These are phyloP conservation scores for Clarias macrocephalus DNA, from an alignment of 2,113 vertebrate genomes.

Conservation along the genomic window DNA sequence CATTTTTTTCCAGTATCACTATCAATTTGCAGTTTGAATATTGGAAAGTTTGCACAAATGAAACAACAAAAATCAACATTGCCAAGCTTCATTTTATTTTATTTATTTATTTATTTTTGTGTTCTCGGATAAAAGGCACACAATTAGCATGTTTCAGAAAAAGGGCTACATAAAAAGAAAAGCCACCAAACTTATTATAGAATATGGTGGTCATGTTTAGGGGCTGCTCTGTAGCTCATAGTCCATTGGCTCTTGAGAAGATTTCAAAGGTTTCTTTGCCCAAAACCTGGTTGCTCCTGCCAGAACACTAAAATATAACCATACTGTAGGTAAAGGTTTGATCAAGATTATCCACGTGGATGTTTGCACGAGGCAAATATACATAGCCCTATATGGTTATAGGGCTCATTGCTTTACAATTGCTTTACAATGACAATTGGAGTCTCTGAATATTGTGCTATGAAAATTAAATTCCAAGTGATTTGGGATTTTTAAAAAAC, in stretches of 20 bases:
- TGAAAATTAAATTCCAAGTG: not conserved
- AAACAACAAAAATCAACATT: not conserved
- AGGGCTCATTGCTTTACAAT: too few relatives aligned
- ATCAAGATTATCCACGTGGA: not conserved
- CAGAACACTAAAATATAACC: not conserved
- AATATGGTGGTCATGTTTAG: not conserved
- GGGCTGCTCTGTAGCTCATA: not conserved
- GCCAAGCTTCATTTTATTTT: not conserved
- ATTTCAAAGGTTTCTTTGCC: not conserved
- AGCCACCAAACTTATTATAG: not conserved
- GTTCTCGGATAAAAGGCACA: not conserved
- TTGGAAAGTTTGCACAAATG: not conserved
- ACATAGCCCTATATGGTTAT: too few relatives aligned
- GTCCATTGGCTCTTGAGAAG: not conserved
- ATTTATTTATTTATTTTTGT: not conserved
- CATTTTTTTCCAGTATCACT: not conserved
- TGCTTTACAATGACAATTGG: not conserved
- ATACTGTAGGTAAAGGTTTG: not conserved
- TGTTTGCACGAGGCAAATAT: too few relatives aligned
- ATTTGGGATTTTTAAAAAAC: conserved; percentile 3
- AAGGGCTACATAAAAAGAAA: not conserved
- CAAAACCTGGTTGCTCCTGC: not conserved
- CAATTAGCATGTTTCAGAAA: not conserved
- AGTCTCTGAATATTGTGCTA: not conserved
- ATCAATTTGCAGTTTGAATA: not conserved